phyloP scores from a whole-genome alignment of 1,140 invertebrate species.

The Ectropis grisescens region DNA sequence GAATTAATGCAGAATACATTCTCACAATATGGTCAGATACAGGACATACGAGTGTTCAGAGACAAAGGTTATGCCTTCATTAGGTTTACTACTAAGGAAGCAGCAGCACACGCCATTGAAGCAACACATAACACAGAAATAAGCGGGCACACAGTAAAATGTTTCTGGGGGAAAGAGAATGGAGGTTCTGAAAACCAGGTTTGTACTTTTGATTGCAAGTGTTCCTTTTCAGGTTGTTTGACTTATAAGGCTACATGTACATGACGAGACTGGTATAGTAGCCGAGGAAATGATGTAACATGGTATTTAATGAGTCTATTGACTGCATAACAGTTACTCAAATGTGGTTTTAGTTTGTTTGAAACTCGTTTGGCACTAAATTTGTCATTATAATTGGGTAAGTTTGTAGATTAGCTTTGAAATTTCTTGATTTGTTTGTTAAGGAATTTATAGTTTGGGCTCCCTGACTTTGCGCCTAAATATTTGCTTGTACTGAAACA shows the following conservation, averaged over 20 bases:
- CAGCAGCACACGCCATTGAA: conserved; percentile 97
- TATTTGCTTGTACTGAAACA: too few species aligned
- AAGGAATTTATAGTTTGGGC: too few species aligned
- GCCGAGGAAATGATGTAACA: too few species aligned
- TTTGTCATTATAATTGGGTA: too few species aligned
- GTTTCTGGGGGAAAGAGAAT: conserved; percentile 98
- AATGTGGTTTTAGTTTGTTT: conserved; percentile 1
- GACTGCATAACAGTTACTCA: too few species aligned
- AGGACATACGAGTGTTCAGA: conserved; percentile 98
- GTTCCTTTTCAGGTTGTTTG: conserved; percentile 7
- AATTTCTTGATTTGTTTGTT: too few species aligned
- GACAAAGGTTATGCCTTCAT: conserved; percentile 99
- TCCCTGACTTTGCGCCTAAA: too few species aligned
- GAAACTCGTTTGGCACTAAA: too few species aligned
- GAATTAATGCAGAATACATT: conserved; percentile 97
- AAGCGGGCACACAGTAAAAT: conserved; percentile 96
- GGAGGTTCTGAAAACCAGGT: conserved; percentile 60
- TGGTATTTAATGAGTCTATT: too few species aligned
- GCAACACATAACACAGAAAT: conserved; percentile 97
- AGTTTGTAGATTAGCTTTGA: too few species aligned
- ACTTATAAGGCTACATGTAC: too few species aligned
- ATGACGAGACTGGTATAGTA: too few species aligned
- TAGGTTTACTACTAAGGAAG: conserved; percentile 97
- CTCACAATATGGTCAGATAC: conserved; percentile 92
- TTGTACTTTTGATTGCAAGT: conserved; percentile 15